These are phyloP conservation scores for Paelopatides confundens DNA, from an alignment of 53 echinoderm and acorn worm species.

Conservation along the genomic window DNA sequence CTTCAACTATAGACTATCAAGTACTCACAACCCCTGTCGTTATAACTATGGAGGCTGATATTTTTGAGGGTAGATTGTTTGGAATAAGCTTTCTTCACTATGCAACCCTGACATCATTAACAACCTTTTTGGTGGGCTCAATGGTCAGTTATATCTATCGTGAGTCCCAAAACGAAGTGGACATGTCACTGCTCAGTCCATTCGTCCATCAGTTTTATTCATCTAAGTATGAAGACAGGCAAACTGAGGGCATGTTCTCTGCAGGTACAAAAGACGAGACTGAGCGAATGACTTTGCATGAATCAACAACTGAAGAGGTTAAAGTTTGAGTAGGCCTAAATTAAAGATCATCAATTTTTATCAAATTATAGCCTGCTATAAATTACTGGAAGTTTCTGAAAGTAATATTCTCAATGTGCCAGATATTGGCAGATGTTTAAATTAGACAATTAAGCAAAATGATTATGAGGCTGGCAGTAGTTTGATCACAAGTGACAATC, in stretches of 20 bases:
- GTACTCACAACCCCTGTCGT: not conserved
- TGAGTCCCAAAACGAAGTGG: not conserved
- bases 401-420: too few species aligned
- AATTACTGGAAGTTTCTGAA: too few species aligned
- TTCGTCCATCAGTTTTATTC: not conserved
- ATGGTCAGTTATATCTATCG: not conserved
- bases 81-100: conserved; percentile 31
- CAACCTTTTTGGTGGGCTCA: conserved; percentile 23
- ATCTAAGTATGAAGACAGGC: not conserved
- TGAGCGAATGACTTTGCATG: not conserved
- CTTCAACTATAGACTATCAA: not conserved
- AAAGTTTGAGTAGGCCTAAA: too few species aligned
- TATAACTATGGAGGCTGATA: not conserved
- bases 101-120: not conserved
- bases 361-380: too few species aligned
- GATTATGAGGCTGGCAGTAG: too few species aligned
- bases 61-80: conserved; percentile 2
- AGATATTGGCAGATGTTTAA: too few species aligned
- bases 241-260: not conserved
- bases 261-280: not conserved
- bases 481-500: too few species aligned
- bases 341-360: too few species aligned
- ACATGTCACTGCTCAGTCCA: conserved; percentile 5
- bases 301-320: not conserved
- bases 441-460: too few species aligned